Conservation (phyloP, 2,888 invertebrate genomes). For the Sinohyriopsis cumingii region DNA sequence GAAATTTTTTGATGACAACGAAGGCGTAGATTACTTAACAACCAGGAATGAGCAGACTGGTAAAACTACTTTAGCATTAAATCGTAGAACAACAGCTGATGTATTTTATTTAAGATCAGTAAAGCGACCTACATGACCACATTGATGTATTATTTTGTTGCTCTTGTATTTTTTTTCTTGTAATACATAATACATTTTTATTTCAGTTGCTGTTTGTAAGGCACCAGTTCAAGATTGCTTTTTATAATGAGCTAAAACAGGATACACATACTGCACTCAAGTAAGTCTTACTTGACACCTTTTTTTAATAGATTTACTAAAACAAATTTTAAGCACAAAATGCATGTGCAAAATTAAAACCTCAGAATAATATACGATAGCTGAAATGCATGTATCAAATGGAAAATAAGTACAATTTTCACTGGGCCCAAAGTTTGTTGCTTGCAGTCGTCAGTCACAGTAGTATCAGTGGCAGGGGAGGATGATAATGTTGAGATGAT, state of each 20-base stretch:
- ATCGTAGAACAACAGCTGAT: not conserved
- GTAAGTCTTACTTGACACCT: constrained; percentile 45
- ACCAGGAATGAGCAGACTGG: no score
- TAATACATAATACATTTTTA: constrained; percentile 2
- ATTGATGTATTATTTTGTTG: not conserved
- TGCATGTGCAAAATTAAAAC: constrained; percentile 2
- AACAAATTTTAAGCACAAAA: not conserved
- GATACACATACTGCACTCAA: constrained; percentile 74
- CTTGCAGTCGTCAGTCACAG: no score
- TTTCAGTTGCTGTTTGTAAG: constrained; percentile 86
- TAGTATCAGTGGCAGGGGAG: no score
- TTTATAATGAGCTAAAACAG: constrained; percentile 93
- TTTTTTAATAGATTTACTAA: not conserved
- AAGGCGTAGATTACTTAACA: no score
- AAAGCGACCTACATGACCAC: no score
- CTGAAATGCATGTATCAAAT: no score
- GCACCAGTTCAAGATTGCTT: constrained; percentile 97
- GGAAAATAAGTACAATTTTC: no score
- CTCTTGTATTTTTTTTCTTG: not conserved
- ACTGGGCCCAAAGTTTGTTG: no score
- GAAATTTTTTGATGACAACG: no score
- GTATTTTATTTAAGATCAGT: not conserved
- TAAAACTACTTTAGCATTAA: no score
- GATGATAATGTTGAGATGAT: no score
- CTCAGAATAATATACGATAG: no score